Conservation (phyloP, 2,113 vertebrate genomes). For the Gadus macrocephalus region DNA sequence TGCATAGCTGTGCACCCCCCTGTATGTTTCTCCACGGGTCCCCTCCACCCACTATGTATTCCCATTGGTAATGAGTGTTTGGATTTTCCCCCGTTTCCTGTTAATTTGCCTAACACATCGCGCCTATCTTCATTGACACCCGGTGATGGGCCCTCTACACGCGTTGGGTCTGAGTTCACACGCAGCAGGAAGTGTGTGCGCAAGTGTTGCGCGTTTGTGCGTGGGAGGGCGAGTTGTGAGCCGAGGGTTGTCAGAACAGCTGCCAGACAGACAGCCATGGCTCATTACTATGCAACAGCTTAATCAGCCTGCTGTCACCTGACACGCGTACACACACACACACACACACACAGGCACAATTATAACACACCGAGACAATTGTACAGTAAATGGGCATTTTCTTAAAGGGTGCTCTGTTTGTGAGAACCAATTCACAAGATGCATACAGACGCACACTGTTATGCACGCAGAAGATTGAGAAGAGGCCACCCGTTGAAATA, state of each 20-base stretch:
- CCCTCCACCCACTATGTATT: no score
- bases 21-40: no score
- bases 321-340: slow-evolving; percentile 21
- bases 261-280: slow-evolving; percentile 68
- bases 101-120: no score
- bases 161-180: no score
- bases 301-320: slow-evolving; percentile 73
- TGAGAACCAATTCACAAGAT: not conserved
- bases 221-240: slow-evolving; percentile 59
- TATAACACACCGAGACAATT: slow-evolving; percentile 31
- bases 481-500: slow-evolving; percentile 8
- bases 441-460: not conserved
- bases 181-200: not conserved
- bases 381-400: slow-evolving; percentile 60
- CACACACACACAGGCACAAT: no score
- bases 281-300: slow-evolving; percentile 77
- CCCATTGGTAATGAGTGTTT: no score
- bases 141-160: no score
- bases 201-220: not conserved
- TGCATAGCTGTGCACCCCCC: no score
- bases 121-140: no score
- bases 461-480: not conserved
- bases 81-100: no score
- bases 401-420: slow-evolving; percentile 41
- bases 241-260: slow-evolving; percentile 61